These are phyloP conservation scores for Luffia ferchaultella DNA, from an alignment of 2,888 invertebrate species.

Conservation along the genomic window DNA sequence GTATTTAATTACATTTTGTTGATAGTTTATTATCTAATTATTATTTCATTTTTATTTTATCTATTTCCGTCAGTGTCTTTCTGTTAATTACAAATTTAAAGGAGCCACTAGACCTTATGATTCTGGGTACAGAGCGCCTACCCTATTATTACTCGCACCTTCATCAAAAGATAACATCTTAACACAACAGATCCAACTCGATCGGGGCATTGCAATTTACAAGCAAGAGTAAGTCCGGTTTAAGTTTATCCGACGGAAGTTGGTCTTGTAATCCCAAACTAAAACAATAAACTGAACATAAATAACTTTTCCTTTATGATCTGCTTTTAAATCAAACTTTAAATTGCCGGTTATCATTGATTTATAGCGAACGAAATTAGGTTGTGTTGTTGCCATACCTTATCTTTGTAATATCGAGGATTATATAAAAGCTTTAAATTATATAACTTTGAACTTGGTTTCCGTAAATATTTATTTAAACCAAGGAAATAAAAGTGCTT, in stretches of 20 bases:
- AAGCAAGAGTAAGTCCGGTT: neutral
- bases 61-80: too few relatives aligned
- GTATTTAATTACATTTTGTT: too few relatives aligned
- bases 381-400: neutral
- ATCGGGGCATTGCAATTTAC: neutral
- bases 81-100: too few relatives aligned
- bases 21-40: too few relatives aligned
- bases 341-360: neutral
- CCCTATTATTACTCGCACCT: conserved; percentile 57
- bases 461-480: too few relatives aligned
- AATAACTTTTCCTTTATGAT: neutral
- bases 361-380: neutral
- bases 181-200: conserved; percentile 15
- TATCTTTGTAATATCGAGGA: neutral
- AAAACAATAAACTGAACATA: neutral
- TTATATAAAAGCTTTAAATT: too few relatives aligned
- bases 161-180: conserved; percentile 63
- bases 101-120: too few relatives aligned
- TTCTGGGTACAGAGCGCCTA: conserved; percentile 17
- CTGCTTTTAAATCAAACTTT: neutral
- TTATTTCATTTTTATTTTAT: too few relatives aligned
- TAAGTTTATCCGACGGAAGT: neutral
- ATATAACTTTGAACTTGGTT: neutral
- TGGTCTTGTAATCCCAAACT: neutral
- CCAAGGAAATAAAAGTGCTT: too few relatives aligned